Base-by-base conservation (phyloP, 2,797 vertebrate genomes). In the Betta splendens region DNA sequence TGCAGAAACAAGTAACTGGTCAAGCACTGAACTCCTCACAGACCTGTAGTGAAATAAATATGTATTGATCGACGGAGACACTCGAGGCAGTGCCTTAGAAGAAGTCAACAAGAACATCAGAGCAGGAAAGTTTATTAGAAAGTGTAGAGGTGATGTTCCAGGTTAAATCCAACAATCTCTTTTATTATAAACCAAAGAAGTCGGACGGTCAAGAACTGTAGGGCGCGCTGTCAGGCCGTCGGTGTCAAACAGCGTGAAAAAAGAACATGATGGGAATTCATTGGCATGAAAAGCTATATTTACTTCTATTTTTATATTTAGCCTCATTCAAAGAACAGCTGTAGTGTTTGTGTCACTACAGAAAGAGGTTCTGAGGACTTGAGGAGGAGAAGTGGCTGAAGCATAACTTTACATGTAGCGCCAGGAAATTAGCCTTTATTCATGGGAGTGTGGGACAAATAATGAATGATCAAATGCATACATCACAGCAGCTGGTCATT, bases 1-100 rank as follows among this genome's bases (percentile, higher is more conserved):
- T 21, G 29, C 15, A 36, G 17, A 58, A 23, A 49, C 39, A 21
- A 36, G 22, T 4, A 51, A 20, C 22, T 17, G 15, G 16, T 28
- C 25, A 18, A 53, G 53, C 51, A 36, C 39, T 55, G 43, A 33
- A 36, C 37, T 20, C 38, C 48, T 69, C 47, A 69, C 38, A 55
- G 20, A 31, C 60, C 17, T 64, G 62, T n/a, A 81, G 53, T 67
- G 64, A 72, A 68, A 42, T 36, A 74, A 75, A 80, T 81, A 74
- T 22, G 64, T 73, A 21, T 64, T 75, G 77, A 85, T 62, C 60
- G 80, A 84, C 51, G 2, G 61, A 64, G 58, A 22, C 63, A 70
- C 73, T 63, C 31, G 53, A 45, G 64, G 72, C 44, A 29, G n/a
- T 15, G 54, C 61, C 63, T 37, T 55, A 37, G 58, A 72, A 36